Base-by-base conservation (phyloP, 2,888 invertebrate species). In the Lepidocyrtoides sp. region DNA sequence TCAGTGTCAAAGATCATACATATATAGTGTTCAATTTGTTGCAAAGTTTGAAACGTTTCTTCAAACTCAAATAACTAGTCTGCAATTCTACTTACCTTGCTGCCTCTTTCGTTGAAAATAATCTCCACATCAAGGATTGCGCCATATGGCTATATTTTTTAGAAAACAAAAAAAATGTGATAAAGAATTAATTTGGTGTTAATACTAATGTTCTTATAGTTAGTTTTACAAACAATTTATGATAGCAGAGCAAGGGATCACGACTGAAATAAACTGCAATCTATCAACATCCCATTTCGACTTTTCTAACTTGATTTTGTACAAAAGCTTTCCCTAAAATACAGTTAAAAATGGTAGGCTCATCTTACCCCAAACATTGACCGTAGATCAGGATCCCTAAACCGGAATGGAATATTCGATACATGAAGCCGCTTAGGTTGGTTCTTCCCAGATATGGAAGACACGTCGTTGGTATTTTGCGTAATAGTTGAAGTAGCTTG, bases 81-180 rank as follows among this genome's bases (percentile, higher is more conserved):
- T 0, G 23, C 41, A 17, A 36, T 17, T 14, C 51, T 51, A 57
- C 98, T 97, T 97, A 99, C 99, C 98, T 99, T 99, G 95, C 99
- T 99, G 96, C 99, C 99, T 95, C 99, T 97, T 96, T 99, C 99
- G 96, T 99, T 99, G 97, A 99, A 99, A 96, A 99, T 99, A 95
- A 99, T 99, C 97, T 99, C 99, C 96, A 99, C 99, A 96, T 99
- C 99, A 96, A 99, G 97, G 95, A 99, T 99, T 95, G 98, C 97
- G 95, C 99, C 99, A 96, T 98, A 99, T 97, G 99, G 99, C 98
- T 99, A 97, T 95, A 97, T 97, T 95, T 63, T 63, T 26, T 4
- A 95, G 95, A 96, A 96, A 96, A 95, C 14, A 86, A 75, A 20
- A 54, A 54, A 12, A 32, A 32, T 69, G 69, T 2, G 36, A 36